Evolutionary conservation across 2,888 invertebrate species (phyloP).

Genomic region (Phaedon cochleariae): DNA sequence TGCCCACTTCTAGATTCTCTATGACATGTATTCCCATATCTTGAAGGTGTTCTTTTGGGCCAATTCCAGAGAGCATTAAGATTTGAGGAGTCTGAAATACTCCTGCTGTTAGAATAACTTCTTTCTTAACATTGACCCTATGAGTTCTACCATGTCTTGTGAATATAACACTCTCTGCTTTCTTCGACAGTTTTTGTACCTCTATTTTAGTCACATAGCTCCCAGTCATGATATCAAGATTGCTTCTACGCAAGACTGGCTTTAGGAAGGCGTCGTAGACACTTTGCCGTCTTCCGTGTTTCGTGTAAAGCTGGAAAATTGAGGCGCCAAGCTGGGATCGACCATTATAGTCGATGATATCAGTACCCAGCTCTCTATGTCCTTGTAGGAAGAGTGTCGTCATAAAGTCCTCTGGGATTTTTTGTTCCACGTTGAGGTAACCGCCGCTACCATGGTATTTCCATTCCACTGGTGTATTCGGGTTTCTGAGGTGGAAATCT

Average conservation of each 20-base stretch:
- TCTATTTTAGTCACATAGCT: conserved; percentile 71
- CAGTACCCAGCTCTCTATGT: conserved; percentile 71
- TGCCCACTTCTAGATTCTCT: conserved; percentile 76
- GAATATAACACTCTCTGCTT: conserved; percentile 73
- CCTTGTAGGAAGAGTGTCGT: conserved; percentile 60
- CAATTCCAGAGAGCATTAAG: conserved; percentile 83
- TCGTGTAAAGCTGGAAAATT: conserved; percentile 64
- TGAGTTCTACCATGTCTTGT: conserved; percentile 66
- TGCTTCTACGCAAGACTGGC: conserved; percentile 69
- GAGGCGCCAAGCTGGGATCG: conserved; percentile 72
- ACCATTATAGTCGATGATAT: conserved; percentile 73
- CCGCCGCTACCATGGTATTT: conserved; percentile 30
- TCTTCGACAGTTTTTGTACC: conserved; percentile 68
- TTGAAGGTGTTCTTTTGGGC: conserved; percentile 69
- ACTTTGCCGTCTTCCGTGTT: conserved; percentile 77
- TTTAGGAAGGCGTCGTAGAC: conserved; percentile 78
- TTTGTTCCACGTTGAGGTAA: conserved; percentile 36
- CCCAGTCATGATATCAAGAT: conserved; percentile 74
- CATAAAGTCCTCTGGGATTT: conserved; percentile 8
- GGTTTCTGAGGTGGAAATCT: conserved; percentile 24
- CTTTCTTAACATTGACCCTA: conserved; percentile 69
- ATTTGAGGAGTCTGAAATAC: conserved; percentile 83
- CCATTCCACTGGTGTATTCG: conserved; percentile 19
- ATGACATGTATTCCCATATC: conserved; percentile 69
- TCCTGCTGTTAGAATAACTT: conserved; percentile 81